These are phyloP conservation scores for Anableps anableps DNA, from an alignment of 2,797 vertebrate genomes.

Conservation along the genomic window DNA sequence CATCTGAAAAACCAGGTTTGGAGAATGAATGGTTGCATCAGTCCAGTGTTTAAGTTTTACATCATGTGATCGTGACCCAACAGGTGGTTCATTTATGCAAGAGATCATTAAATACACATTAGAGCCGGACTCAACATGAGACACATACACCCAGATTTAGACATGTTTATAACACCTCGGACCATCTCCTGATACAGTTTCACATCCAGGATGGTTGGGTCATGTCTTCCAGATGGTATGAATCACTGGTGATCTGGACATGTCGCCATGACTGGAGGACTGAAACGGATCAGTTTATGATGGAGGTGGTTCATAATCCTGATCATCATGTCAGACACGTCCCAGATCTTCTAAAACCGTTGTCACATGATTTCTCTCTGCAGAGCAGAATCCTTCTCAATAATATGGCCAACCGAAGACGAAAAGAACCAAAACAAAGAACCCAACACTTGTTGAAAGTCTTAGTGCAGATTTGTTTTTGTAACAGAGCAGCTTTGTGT, in stretches of 20 bases:
- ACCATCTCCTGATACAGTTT: no score
- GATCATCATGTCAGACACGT: no score
- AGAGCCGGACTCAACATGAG: neutral
- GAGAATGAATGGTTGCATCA: neutral
- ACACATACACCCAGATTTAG: neutral
- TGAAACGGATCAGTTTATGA: neutral
- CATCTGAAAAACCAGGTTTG: constrained; percentile 75
- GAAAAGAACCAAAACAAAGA: no score
- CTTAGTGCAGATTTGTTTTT: no score
- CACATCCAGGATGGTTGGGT: neutral
- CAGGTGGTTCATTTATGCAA: neutral
- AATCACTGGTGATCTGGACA: neutral
- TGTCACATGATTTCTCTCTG: neutral
- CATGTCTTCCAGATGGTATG: neutral
- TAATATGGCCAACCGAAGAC: no score
- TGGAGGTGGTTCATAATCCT: neutral
- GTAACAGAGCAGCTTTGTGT: no score
- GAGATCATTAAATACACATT: neutral
- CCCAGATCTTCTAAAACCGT: no score
- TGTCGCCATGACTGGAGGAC: neutral
- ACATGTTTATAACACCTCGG: neutral
- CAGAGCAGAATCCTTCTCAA: no score
- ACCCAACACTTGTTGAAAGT: no score
- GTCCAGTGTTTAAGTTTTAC: neutral
- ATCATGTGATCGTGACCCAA: neutral